Percentiles rank a stretch among this genome's conserved stretches.
Conservation (phyloP, 2,113 vertebrate genomes). For the Phalacrocorax carbo region DNA sequence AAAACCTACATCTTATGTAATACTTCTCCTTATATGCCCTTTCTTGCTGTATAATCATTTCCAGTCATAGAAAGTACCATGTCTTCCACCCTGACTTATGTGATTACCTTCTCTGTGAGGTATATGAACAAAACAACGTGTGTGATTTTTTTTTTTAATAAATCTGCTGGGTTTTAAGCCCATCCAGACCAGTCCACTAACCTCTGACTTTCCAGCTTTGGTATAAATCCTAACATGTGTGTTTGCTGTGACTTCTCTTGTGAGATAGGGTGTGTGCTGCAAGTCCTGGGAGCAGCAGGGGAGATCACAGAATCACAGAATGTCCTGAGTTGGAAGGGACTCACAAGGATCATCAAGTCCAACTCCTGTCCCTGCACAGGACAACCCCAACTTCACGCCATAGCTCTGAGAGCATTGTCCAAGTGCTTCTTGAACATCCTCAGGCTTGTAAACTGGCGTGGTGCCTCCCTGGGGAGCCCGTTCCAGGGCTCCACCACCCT, state of each 20-base stretch:
- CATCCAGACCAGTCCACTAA: not conserved
- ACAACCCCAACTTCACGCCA: too few species aligned
- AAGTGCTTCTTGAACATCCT: too few species aligned
- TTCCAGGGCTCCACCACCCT: too few species aligned
- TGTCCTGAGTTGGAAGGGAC: too few species aligned
- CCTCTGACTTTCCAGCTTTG: not conserved
- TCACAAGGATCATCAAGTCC: too few species aligned
- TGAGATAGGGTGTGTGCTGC: not conserved
- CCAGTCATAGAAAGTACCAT: not conserved
- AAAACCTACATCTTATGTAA: constrained; percentile 2
- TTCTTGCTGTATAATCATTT: not conserved
- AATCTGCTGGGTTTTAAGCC: not conserved
- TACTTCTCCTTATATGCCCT: not conserved
- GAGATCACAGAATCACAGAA: not conserved
- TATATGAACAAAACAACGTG: not conserved
- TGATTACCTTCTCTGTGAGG: not conserved
- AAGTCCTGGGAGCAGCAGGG: not conserved
- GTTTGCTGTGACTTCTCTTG: not conserved
- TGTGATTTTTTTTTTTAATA: not conserved
- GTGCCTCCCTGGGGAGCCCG: too few species aligned
- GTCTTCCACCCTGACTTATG: not conserved
- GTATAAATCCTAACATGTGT: not conserved
- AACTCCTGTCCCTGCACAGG: too few species aligned
- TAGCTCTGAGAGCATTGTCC: too few species aligned
- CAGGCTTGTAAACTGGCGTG: too few species aligned